Base-by-base conservation (phyloP, 2,113 vertebrate species). In the Narcine bancroftii region DNA sequence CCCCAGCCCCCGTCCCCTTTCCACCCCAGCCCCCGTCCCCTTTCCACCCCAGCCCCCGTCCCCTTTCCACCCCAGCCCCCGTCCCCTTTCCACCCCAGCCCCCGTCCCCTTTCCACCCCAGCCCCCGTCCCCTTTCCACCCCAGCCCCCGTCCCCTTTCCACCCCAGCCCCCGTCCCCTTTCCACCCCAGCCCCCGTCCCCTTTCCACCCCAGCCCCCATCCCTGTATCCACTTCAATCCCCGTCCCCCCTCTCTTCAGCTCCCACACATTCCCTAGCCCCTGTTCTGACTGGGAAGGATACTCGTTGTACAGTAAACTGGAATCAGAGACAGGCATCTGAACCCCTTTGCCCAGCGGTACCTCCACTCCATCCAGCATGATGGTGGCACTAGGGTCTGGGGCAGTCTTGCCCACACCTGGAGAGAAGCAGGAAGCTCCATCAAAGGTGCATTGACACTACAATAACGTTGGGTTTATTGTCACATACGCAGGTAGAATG, bases 281-380 rank as follows among this genome's bases (percentile, higher is more conserved):
- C 1, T 13, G 42, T 10, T 3, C 56, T 24, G 33, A 50, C 29
- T 60, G 6, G 29, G 94, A 98, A 99, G 98, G 98, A 99, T 99
- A 99, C 99, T 99, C 99, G 15, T 99, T 99, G 96, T 99, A 99
- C 15, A 99, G 96, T 60, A 99, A 98, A 94, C 97, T 98, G 26
- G 98, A 98, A 94, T 99, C 98, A 0, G 96, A 97, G 26, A 98
- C 96, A 94, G 98, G 97, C 0, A 98, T 97, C 21, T 97, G 93
- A 93, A 94, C 72, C 71, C 97, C 98, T 92, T 96, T 98, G 39
- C 99, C 98, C 29, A 99, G 93, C 36, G 98, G 98, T 92, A 99
- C 97, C 65, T 99, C 97, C 26, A 98, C 97, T 0, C 97, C 98
- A 0, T 98, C 96, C 93, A 99, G 94, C 92, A 94, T 95, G 45